phyloP scores from a whole-genome alignment of 2,113 vertebrate species.

The Ciconia maguari region DNA sequence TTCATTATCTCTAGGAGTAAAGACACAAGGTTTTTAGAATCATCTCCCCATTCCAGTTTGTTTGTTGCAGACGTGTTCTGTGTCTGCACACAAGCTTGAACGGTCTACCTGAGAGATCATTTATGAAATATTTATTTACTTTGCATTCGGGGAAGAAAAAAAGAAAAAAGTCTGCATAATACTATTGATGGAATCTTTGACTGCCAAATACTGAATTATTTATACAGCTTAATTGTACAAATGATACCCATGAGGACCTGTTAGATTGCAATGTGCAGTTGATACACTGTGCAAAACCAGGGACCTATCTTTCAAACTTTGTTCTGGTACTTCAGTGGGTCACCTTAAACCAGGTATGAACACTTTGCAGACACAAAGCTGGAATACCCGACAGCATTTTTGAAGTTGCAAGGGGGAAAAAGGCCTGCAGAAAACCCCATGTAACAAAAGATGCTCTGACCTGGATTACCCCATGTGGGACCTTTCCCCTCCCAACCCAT shows the following conservation, averaged over 20 bases:
- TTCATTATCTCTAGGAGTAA: background rate
- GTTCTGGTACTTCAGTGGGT: background rate
- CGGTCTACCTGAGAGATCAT: background rate
- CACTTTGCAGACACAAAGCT: background rate
- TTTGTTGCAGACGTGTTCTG: background rate
- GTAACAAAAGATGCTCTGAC: background rate
- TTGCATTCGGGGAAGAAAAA: background rate
- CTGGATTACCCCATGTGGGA: background rate
- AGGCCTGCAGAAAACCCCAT: background rate
- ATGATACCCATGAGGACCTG: slow-evolving; percentile 17
- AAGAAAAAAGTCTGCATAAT: background rate
- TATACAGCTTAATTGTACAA: slow-evolving; percentile 24
- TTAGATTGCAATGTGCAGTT: slow-evolving; percentile 19
- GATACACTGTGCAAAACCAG: background rate
- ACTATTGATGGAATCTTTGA: slow-evolving; percentile 20
- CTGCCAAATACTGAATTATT: slow-evolving; percentile 58
- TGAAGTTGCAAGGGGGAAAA: background rate
- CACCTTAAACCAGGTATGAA: background rate
- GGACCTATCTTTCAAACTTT: background rate
- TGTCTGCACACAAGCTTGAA: background rate
- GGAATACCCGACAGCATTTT: background rate
- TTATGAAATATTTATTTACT: slow-evolving; percentile 56
- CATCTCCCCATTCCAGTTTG: background rate
- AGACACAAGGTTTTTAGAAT: background rate
- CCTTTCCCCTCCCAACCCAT: background rate